Evolutionary conservation across 2,797 vertebrate genomes (phyloP).

Genomic region (Valencia hispanica): DNA sequence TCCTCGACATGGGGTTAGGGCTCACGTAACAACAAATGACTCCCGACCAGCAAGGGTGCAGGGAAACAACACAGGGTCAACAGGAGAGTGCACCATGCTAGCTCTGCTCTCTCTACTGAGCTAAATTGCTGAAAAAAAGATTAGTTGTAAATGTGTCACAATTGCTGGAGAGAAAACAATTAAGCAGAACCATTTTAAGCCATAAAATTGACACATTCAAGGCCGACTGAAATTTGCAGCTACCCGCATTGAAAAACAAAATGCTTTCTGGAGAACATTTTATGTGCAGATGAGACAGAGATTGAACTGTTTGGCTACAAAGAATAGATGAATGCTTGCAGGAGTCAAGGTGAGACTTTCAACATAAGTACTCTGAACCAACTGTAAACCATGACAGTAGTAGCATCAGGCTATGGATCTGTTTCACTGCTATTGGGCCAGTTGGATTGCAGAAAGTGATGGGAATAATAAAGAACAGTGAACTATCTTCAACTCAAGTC

Average conservation of each 20-base stretch:
- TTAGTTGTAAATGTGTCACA: constrained; percentile 16
- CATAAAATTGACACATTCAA: constrained; percentile 26
- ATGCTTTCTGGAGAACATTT: background rate
- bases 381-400: background rate
- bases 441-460: background rate
- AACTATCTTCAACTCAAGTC: background rate
- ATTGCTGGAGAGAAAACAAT: constrained; percentile 21
- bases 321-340: background rate
- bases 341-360: background rate
- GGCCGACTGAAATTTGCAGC: background rate
- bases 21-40: constrained; percentile 55
- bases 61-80: constrained; percentile 53
- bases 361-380: background rate
- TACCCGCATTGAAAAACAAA: background rate
- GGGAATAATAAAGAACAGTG: background rate
- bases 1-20: constrained; percentile 56
- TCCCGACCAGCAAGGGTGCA: constrained; percentile 41
- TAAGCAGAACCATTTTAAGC: constrained; percentile 36
- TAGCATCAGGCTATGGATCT: background rate
- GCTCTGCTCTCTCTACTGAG: constrained; percentile 21
- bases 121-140: constrained; percentile 22
- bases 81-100: constrained; percentile 37
- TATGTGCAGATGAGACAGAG: background rate
- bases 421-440: background rate
- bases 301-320: background rate